Percentiles rank a stretch among this genome's conserved stretches.
Evolutionary conservation across 2,888 invertebrate species (phyloP).

Genomic region (Hirtodrosophila alboralis): DNA sequence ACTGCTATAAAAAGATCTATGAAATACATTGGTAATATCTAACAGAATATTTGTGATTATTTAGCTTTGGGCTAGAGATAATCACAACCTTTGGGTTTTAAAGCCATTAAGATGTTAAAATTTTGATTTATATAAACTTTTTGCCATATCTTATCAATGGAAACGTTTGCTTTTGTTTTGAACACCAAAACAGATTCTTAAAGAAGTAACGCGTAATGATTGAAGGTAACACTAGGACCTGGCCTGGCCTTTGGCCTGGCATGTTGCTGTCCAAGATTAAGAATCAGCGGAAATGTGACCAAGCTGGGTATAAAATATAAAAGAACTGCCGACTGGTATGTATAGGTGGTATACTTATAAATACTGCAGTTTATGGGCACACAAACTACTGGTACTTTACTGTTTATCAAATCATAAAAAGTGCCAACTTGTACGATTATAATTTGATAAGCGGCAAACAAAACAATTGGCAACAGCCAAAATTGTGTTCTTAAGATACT

Average conservation of each 20-base stretch:
- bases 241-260: slow-evolving; percentile 41
- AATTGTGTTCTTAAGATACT: slow-evolving; percentile 16
- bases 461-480: slow-evolving; percentile 65
- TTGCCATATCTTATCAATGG: slow-evolving; percentile 50
- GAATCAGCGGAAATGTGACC: slow-evolving; percentile 40
- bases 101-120: slow-evolving; percentile 34
- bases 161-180: slow-evolving; percentile 15
- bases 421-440: slow-evolving; percentile 38
- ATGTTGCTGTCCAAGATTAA: slow-evolving; percentile 35
- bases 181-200: too few species aligned
- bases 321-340: slow-evolving; percentile 50
- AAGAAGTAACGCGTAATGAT: slow-evolving; percentile 7
- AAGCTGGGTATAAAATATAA: slow-evolving; percentile 44
- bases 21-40: not conserved
- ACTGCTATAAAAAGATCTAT: not conserved
- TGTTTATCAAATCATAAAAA: slow-evolving; percentile 64
- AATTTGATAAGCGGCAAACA: slow-evolving; percentile 37
- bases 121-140: slow-evolving; percentile 59
- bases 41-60: slow-evolving; percentile 4
- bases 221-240: slow-evolving; percentile 7
- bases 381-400: slow-evolving; percentile 39
- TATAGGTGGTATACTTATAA: slow-evolving; percentile 2
- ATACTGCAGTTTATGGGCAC: slow-evolving; percentile 49
- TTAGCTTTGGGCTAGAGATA: slow-evolving; percentile 34
- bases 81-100: slow-evolving; percentile 22